phyloP scores from a whole-genome alignment of 2,797 vertebrate genomes.

The Notoglanidium macrostoma region DNA sequence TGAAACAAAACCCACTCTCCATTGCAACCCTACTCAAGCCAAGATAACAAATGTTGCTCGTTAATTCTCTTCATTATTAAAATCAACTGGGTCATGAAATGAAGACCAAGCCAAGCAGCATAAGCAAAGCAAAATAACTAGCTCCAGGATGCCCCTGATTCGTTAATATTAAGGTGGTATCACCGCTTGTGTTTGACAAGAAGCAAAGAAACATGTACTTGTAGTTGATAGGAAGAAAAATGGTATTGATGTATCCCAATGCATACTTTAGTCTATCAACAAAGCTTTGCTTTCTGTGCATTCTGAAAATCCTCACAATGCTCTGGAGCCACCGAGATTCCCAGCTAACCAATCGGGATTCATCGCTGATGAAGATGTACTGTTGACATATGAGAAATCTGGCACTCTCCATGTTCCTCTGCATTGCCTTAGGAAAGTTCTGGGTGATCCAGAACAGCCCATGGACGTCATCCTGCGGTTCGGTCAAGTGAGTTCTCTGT shows the following conservation, averaged over 20 bases:
- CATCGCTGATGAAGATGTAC: conserved; percentile 20
- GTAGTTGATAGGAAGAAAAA: neutral
- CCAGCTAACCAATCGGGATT: conserved; percentile 13
- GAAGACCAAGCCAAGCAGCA: neutral
- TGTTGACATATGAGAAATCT: conserved; percentile 17
- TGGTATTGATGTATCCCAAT: neutral
- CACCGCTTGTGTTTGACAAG: no score
- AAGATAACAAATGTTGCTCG: neutral
- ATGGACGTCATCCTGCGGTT: conserved; percentile 1
- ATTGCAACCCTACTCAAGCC: neutral
- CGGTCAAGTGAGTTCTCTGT: conserved; percentile 20
- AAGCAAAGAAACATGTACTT: neutral
- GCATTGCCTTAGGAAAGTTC: conserved; percentile 23
- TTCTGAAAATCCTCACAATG: neutral
- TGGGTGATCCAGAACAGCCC: conserved; percentile 17
- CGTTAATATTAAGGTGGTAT: neutral
- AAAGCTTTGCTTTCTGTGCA: conserved; percentile 9
- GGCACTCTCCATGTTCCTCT: neutral
- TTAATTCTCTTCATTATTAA: neutral
- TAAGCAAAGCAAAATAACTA: neutral
- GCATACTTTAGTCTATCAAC: neutral
- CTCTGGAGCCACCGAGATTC: neutral
- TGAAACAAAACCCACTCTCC: neutral
- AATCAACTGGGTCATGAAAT: neutral
- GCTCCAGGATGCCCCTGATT: neutral